Evolutionary conservation across 2,113 vertebrate species (phyloP).

Genomic region (Apteryx owenii): DNA sequence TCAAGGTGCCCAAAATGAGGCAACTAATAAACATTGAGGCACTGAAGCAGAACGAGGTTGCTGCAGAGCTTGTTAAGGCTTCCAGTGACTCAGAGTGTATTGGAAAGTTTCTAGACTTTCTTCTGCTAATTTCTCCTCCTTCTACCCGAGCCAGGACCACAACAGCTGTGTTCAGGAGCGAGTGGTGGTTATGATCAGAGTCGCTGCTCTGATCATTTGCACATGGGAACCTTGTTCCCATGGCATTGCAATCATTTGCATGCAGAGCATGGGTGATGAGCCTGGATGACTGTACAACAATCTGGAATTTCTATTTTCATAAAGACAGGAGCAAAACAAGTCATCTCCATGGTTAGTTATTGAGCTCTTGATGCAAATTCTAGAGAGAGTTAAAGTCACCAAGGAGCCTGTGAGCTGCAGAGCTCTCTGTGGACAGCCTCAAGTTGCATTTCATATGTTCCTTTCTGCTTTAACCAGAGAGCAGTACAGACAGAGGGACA

Average conservation of each 20-base stretch:
- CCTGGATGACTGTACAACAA: fast-evolving
- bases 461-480: neutral
- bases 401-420: neutral
- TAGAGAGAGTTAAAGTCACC: neutral
- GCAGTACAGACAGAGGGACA: neutral
- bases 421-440: neutral
- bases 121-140: neutral
- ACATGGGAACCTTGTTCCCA: neutral
- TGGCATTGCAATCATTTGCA: fast-evolving
- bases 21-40: neutral
- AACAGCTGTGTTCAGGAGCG: fast-evolving
- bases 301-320: neutral
- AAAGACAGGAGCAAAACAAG: neutral
- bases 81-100: neutral
- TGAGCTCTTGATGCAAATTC: neutral
- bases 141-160: fast-evolving
- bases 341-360: neutral
- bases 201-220: neutral
- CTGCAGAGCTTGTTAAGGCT: neutral
- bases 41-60: neutral
- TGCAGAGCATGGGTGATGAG: neutral
- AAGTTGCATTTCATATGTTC: no score
- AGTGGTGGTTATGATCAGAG: fast-evolving
- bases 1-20: neutral
- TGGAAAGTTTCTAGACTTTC: neutral